A percentile compares a stretch with the other conserved stretches of the same genome.
phyloP scores from a whole-genome alignment of 1,140 invertebrate genomes.

The Apis dorsata region DNA sequence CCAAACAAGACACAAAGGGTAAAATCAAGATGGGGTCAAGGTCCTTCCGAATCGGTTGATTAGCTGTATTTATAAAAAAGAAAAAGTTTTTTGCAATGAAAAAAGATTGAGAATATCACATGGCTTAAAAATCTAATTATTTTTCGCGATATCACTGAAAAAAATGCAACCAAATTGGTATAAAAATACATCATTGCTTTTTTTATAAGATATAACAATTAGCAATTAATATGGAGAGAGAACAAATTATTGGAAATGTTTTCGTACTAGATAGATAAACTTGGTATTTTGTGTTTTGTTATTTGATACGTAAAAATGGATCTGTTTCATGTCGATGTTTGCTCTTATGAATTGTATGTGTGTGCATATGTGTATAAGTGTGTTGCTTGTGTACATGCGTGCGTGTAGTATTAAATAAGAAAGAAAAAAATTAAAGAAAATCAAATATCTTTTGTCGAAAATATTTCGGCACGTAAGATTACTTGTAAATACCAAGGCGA shows the following conservation, averaged over 20 bases:
- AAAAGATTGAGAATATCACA: neutral
- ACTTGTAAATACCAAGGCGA: constrained; percentile 37
- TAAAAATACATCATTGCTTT: too few relatives aligned
- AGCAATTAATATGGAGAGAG: neutral
- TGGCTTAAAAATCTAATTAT: neutral
- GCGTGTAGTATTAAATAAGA: neutral
- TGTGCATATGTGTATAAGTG: neutral
- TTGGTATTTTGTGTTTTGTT: constrained; percentile 8
- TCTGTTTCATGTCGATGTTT: neutral
- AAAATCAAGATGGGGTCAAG: constrained; percentile 76
- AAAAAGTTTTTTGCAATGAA: neutral
- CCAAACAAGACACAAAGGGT: constrained; percentile 64
- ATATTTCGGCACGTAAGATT: too few relatives aligned
- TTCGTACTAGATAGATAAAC: neutral
- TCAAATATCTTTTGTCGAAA: neutral
- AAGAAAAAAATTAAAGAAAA: too few relatives aligned
- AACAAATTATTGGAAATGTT: neutral
- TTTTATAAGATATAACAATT: neutral
- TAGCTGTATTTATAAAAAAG: neutral
- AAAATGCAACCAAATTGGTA: neutral
- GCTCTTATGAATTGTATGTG: neutral
- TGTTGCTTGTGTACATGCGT: neutral
- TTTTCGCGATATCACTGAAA: too few relatives aligned
- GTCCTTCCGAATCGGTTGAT: constrained; percentile 57
- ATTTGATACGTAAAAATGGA: neutral